These are phyloP conservation scores for Pristionchus mayeri DNA, from an alignment of 2,888 invertebrate genomes.

Conservation along the genomic window DNA sequence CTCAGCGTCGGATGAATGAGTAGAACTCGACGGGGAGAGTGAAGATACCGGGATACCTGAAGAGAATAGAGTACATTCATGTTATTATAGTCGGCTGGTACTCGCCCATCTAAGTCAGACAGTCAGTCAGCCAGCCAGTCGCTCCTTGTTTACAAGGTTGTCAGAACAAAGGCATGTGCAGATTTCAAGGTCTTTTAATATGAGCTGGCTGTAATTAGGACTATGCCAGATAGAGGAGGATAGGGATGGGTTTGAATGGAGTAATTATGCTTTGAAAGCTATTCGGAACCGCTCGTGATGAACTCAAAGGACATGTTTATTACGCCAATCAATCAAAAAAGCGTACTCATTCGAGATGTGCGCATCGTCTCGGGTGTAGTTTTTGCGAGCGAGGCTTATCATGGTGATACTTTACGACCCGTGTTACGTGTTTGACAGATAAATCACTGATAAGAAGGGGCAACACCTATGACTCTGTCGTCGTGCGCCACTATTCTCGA, in stretches of 20 bases:
- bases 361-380: neutral
- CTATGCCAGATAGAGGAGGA: slow-evolving; percentile 15
- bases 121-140: neutral
- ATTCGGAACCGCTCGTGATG: slow-evolving; percentile 9
- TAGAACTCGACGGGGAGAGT: slow-evolving; percentile 27
- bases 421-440: slow-evolving; percentile 11
- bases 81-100: neutral
- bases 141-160: slow-evolving; percentile 45
- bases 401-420: slow-evolving; percentile 40
- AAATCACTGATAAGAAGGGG: slow-evolving; percentile 27
- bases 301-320: slow-evolving; percentile 1
- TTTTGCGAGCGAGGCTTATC: neutral
- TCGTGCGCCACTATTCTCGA: neutral
- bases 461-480: slow-evolving; percentile 5
- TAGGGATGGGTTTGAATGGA: slow-evolving; percentile 32
- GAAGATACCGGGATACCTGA: slow-evolving; percentile 43
- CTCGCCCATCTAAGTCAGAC: neutral
- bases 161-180: slow-evolving; percentile 38
- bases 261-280: slow-evolving; percentile 36
- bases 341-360: neutral
- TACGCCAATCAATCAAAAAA: neutral
- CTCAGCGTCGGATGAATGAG: slow-evolving; percentile 44
- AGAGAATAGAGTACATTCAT: neutral
- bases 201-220: slow-evolving; percentile 8
- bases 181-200: neutral